A percentile compares a stretch with the other conserved stretches of the same genome.
Conservation (phyloP, 2,113 vertebrate species). For the Melanotaenia duboulayi region DNA sequence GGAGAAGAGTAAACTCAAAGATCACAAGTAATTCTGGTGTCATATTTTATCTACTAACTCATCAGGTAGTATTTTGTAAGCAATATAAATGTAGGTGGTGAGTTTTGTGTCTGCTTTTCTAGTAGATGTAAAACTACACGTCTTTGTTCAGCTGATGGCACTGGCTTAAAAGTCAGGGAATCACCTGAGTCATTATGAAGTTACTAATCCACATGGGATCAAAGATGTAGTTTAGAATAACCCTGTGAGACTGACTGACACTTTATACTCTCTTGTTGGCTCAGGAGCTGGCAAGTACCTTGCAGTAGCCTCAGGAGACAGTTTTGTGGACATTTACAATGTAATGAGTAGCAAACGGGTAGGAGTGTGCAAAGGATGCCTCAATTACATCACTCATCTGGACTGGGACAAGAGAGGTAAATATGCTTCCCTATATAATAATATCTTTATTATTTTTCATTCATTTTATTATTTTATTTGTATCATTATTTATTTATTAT, state of each 20-base stretch:
- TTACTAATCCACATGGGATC: background rate
- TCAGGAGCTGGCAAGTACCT: constrained; percentile 95
- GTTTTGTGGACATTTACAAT: constrained; percentile 97
- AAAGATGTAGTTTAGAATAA: background rate
- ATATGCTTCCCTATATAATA: constrained; percentile 5
- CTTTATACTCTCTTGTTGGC: constrained; percentile 25
- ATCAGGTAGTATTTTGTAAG: background rate
- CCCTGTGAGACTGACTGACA: background rate
- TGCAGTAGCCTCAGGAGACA: constrained; percentile 95
- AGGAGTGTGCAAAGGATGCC: constrained; percentile 94
- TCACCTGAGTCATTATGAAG: background rate
- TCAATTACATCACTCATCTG: constrained; percentile 94
- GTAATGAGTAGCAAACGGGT: constrained; percentile 97
- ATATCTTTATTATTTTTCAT: background rate
- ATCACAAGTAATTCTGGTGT: background rate
- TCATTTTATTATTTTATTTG: too few relatives aligned
- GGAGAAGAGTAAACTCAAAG: background rate
- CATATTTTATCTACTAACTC: background rate
- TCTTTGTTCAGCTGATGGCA: constrained; percentile 3
- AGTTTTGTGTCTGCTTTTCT: background rate
- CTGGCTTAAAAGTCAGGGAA: constrained; percentile 2
- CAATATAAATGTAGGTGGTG: background rate
- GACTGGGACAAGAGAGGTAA: constrained; percentile 96
- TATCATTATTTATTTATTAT: too few relatives aligned
- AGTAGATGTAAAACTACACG: background rate